Evolutionary conservation across 1,140 invertebrate genomes (phyloP), one percentile per base, ranked within the genome.

Genomic region (Neomicropteryx cornuta): DNA sequence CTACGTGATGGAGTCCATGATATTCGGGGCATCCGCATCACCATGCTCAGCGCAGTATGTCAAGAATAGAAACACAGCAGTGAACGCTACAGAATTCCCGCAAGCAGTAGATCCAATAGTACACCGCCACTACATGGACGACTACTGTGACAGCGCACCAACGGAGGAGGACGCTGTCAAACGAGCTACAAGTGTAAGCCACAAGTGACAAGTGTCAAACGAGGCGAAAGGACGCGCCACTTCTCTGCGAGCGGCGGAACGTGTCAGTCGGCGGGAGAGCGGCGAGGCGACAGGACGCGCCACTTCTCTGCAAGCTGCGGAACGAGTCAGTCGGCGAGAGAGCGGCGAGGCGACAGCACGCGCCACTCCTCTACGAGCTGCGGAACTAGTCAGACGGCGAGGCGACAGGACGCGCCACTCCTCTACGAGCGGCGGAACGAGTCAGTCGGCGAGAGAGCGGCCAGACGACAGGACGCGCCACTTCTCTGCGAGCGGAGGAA

Each of bases 111-210:
- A 32, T 0, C 50, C 53, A 0, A 50, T 60, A 1, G 16, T 39
- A n/a, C 3, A 39, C 3, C 44, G 50, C n/a, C 50, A 50, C 22
- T 62, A 60, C 24, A 52, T 59, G 40, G 58, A 62, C 23, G 55
- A 64, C 31, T 61, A 53, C 28, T 29, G 55, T 0, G 47, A 50
- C 21, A 46, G 46, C 17, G 38, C 44, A 1, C 38, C 47, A 18
- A 44, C 37, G 0, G 33, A 16, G 3, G 31, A 39, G 3, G 46
- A 52, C 11, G 50, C 49, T 0, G 37, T 13, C 2, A 6, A 22
- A 8, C 2, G 48, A 8, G 34, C 45, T 4, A 17, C 24, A 1
- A 31, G 49, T 22, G 43, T 50, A 3, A 21, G n/a, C n/a, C n/a
- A n/a, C n/a, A n/a, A n/a, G n/a, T n/a, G n/a, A n/a, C n/a, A n/a